Evolutionary conservation across 1,140 invertebrate genomes (phyloP), one percentile per base, ranked within the genome.

Genomic region (Lepidurus packardi): DNA sequence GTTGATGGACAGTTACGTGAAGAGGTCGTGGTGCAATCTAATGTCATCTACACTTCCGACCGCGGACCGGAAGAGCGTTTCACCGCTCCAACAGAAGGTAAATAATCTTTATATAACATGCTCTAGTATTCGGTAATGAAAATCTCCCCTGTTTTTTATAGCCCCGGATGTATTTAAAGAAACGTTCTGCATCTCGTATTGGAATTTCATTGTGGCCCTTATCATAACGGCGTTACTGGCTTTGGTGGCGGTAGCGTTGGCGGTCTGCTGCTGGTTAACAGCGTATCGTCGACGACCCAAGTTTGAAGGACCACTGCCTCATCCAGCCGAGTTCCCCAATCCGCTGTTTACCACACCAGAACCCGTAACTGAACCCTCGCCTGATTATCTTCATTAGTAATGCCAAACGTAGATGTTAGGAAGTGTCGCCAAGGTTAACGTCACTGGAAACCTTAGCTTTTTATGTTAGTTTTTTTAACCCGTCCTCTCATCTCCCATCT

Each of bases 251-350:
- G 94, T 97, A 43, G 95, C 95, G 25, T 93, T 96, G 45, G 94
- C 94, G 73, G 94, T 97, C 34, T 96, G 94, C 53, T 97, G 95
- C 85, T 97, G 94, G 94, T 87, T 97, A 74, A 94, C 97, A 89
- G 95, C 95, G 79, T 96, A 96, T 86, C 87, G 94, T 82, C 89
- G 94, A 80, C 90, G 92, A 82, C 92, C 93, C 75, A 93, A 94
- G 82, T 90, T 91, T 75, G 89, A 92, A 78, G 94, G 94, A 75
- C 95, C 94, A 79, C 88, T 97, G 83, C 94, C 94, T 80, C 95
- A 97, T 88, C 95, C 95, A 76, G 92, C 94, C 80, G 94, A 97
- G 86, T 96, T 97, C 87, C 95, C 95, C 76, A 97, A 97, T 84
- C 94, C 95, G 76, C 87, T 97, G 81, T 96, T 96, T 85, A 93